These are phyloP conservation scores for Mesodorylaimus sp. DNA, from an alignment of 2,888 invertebrate genomes.

Conservation along the genomic window DNA sequence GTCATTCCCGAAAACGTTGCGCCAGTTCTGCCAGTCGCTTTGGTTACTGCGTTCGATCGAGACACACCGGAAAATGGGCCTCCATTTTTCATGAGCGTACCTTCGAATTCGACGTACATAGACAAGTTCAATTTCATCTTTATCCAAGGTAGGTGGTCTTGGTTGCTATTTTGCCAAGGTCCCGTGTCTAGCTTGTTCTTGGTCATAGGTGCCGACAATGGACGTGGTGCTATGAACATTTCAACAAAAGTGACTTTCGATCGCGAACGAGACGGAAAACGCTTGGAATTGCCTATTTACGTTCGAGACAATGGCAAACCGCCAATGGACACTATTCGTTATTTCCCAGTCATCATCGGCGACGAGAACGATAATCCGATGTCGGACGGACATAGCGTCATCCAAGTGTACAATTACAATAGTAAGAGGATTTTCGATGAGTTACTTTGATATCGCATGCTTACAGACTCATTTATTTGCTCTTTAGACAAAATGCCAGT, in stretches of 20 bases:
- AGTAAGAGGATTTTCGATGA: constrained; percentile 34
- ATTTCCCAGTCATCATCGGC: constrained; percentile 61
- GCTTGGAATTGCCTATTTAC: constrained; percentile 84
- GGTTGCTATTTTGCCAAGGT: neutral
- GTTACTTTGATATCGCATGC: neutral
- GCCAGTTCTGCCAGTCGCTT: constrained; percentile 52
- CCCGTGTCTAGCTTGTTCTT: constrained; percentile 6
- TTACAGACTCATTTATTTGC: constrained; percentile 10
- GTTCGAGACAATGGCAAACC: constrained; percentile 91
- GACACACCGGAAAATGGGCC: constrained; percentile 67
- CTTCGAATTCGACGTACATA: constrained; percentile 18
- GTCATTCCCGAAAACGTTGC: constrained; percentile 79
- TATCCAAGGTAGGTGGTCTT: constrained; percentile 52
- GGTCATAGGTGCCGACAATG: constrained; percentile 68
- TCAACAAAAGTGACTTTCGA: constrained; percentile 78
- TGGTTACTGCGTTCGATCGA: constrained; percentile 15
- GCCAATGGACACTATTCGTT: constrained; percentile 25
- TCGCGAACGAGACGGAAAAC: constrained; percentile 63
- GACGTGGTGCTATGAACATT: constrained; percentile 93
- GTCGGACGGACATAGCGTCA: constrained; percentile 86
- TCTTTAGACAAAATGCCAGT: constrained; percentile 63
- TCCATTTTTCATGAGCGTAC: constrained; percentile 74
- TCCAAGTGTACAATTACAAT: constrained; percentile 90
- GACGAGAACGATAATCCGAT: constrained; percentile 97
- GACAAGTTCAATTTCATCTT: constrained; percentile 89